Conservation (phyloP, 1,140 invertebrate genomes). For the Thaumetopoea pityocampa region DNA sequence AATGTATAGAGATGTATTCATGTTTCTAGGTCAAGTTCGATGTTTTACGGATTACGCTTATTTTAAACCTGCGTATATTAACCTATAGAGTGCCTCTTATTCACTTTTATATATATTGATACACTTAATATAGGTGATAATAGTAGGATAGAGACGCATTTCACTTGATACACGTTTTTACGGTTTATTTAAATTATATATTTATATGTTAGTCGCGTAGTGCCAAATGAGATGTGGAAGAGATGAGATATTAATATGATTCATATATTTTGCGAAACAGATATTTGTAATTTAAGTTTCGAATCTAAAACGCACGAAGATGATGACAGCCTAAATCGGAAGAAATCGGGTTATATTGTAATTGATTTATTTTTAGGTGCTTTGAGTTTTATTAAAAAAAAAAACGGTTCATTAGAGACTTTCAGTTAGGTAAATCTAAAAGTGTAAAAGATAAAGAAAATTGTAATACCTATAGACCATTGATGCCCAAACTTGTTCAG, state of each 20-base stretch:
- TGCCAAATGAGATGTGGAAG: slow-evolving; percentile 45
- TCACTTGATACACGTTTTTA: slow-evolving; percentile 53
- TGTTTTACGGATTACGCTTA: slow-evolving; percentile 70
- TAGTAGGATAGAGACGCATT: slow-evolving; percentile 59
- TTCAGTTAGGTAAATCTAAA: no score
- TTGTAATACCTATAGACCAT: no score
- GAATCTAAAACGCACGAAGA: no score
- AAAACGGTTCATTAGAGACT: no score
- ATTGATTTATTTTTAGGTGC: no score
- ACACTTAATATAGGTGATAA: slow-evolving; percentile 57
- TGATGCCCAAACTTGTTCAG: no score
- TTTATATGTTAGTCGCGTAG: slow-evolving; percentile 44
- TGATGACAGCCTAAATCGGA: no score
- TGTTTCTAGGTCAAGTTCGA: slow-evolving; percentile 52
- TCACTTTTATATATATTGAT: slow-evolving; percentile 75
- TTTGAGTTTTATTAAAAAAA: no score
- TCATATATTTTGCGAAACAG: slow-evolving; percentile 3
- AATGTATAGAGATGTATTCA: slow-evolving; percentile 49
- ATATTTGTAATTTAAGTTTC: no score
- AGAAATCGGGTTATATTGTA: no score
- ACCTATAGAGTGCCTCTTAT: slow-evolving; percentile 77
- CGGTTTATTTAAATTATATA: slow-evolving; percentile 33
- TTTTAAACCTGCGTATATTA: slow-evolving; percentile 67
- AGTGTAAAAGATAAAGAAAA: no score
- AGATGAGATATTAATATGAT: slow-evolving; percentile 4